Percentiles rank a stretch among this genome's conserved stretches.
phyloP scores from a whole-genome alignment of 2,888 invertebrate genomes.

The Sphinx pinastri region DNA sequence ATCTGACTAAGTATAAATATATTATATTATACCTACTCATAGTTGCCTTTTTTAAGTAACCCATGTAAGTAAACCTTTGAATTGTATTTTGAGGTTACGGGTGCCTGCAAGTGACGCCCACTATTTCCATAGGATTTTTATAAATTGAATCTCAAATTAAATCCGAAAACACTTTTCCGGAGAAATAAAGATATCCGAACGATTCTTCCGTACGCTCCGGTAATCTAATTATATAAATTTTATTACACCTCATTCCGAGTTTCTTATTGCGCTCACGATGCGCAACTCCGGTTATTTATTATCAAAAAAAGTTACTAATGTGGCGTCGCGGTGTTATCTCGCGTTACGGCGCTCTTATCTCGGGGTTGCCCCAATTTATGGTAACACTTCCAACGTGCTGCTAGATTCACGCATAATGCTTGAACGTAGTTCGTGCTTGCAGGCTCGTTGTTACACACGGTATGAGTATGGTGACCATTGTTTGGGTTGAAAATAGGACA shows the following conservation, averaged over 20 bases:
- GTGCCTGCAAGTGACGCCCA: no score
- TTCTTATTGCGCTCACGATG: slow-evolving; percentile 23
- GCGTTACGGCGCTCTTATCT: slow-evolving; percentile 46
- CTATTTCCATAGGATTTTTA: background rate
- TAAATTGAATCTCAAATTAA: background rate
- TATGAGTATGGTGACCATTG: background rate
- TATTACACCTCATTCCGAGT: slow-evolving; percentile 25
- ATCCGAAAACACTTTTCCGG: background rate
- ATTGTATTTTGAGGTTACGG: no score
- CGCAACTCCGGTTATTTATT: slow-evolving; percentile 35
- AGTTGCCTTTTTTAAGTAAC: no score
- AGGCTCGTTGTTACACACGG: slow-evolving; percentile 3
- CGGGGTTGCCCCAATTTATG: slow-evolving; percentile 55
- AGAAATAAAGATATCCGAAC: background rate
- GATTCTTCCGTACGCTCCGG: background rate
- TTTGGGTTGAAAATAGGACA: no score
- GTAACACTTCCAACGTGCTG: slow-evolving; percentile 44
- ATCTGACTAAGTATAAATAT: no score
- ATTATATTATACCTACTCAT: no score
- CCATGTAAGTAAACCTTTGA: no score
- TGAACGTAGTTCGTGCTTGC: slow-evolving; percentile 2
- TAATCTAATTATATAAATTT: slow-evolving; percentile 24
- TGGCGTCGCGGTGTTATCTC: slow-evolving; percentile 35
- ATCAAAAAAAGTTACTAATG: slow-evolving; percentile 44
- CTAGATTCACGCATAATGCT: slow-evolving; percentile 47